Percentiles rank a stretch among this genome's conserved stretches.
phyloP scores from a whole-genome alignment of 30 jellyfish, hydroid and myxozoan species.

The Aurelia coerulea region DNA sequence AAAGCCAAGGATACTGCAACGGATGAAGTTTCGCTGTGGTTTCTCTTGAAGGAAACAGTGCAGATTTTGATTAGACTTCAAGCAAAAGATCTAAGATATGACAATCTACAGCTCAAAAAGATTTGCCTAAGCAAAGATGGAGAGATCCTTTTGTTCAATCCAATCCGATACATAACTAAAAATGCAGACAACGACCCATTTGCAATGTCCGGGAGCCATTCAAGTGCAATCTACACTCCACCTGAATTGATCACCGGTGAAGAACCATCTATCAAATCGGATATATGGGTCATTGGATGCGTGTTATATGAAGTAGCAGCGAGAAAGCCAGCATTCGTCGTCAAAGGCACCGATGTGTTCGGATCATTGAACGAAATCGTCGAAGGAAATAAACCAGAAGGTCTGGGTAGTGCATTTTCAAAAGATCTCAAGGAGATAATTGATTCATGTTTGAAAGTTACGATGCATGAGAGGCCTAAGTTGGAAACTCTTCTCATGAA shows the following conservation, averaged over 20 bases:
- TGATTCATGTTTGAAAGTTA: slow-evolving; percentile 44
- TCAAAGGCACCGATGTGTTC: slow-evolving; percentile 40
- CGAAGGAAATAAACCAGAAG: slow-evolving; percentile 76
- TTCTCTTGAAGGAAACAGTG: slow-evolving; percentile 25
- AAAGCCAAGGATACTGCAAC: slow-evolving; percentile 14
- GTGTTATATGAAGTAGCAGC: slow-evolving; percentile 60
- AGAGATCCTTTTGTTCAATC: slow-evolving; percentile 32
- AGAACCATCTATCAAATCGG: slow-evolving; percentile 38
- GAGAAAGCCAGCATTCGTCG: slow-evolving; percentile 65
- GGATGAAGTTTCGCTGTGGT: slow-evolving; percentile 60
- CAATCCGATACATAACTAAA: slow-evolving; percentile 35
- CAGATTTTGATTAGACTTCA: slow-evolving; percentile 24
- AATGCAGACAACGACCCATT: slow-evolving; percentile 47
- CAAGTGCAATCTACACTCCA: slow-evolving; percentile 65
- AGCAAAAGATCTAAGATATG: slow-evolving; percentile 31
- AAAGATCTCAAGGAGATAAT: slow-evolving; percentile 31
- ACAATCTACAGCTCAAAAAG: slow-evolving; percentile 35
- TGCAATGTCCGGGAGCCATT: slow-evolving; percentile 64
- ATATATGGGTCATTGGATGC: slow-evolving; percentile 62
- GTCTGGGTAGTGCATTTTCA: slow-evolving; percentile 25
- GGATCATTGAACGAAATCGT: slow-evolving; percentile 53
- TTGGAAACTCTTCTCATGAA: slow-evolving; percentile 22
- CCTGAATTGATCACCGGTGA: slow-evolving; percentile 77
- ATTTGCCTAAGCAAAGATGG: slow-evolving; percentile 49
- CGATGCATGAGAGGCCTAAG: slow-evolving; percentile 37